These are phyloP conservation scores for Apodemus agrarius DNA, from an alignment of 2,797 vertebrate genomes.

Conservation along the genomic window DNA sequence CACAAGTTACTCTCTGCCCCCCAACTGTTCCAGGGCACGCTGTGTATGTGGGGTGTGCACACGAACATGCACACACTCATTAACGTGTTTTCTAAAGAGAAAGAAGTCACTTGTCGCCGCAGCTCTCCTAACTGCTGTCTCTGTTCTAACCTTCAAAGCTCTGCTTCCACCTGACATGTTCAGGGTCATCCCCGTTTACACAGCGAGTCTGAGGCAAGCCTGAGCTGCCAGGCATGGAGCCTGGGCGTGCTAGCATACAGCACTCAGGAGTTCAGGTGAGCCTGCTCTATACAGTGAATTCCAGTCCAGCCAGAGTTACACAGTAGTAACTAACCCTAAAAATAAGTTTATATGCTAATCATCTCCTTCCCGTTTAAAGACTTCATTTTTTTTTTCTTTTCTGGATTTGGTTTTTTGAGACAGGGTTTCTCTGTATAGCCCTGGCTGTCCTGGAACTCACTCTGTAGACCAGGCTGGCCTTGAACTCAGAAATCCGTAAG, in stretches of 20 bases:
- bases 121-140: neutral
- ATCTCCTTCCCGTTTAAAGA: neutral
- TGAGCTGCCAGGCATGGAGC: neutral
- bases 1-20: neutral
- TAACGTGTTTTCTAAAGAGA: neutral
- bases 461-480: no score
- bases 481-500: no score
- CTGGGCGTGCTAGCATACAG: neutral
- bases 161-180: neutral
- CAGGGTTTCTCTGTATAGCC: no score
- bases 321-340: neutral
- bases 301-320: neutral
- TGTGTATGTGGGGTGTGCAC: no score
- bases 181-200: neutral
- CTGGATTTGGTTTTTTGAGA: no score
- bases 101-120: neutral
- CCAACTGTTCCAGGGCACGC: neutral
- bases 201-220: neutral
- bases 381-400: neutral
- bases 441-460: no score
- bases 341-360: neutral
- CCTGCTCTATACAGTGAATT: neutral
- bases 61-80: neutral
- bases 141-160: constrained; percentile 28
- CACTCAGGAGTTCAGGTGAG: neutral